phyloP scores from a whole-genome alignment of 2,113 vertebrate genomes.

The Carassius auratus region DNA sequence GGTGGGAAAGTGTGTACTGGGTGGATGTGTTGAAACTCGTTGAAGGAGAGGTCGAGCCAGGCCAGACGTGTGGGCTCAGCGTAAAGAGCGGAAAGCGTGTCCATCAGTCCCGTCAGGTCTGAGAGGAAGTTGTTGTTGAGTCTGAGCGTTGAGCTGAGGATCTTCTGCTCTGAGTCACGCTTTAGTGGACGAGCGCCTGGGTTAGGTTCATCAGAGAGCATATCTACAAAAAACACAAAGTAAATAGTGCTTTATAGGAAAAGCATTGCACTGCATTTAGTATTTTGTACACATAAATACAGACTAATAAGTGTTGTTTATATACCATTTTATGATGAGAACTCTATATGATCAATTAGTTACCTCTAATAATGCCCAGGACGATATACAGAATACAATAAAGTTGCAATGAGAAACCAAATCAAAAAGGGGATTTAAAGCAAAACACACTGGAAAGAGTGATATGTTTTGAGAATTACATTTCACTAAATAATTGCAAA shows the following conservation, averaged over 20 bases:
- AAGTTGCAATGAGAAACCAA: too few relatives aligned
- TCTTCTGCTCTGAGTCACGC: conserved; percentile 69
- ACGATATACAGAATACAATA: too few relatives aligned
- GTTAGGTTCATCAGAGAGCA: conserved; percentile 73
- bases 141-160: conserved; percentile 75
- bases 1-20: conserved; percentile 64
- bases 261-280: neutral
- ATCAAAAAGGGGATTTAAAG: too few relatives aligned
- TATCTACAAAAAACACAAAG: conserved; percentile 65
- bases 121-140: conserved; percentile 83
- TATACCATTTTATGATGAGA: too few relatives aligned
- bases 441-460: too few relatives aligned
- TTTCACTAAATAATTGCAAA: too few relatives aligned
- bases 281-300: neutral
- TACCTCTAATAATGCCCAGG: too few relatives aligned
- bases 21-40: conserved; percentile 77
- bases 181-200: conserved; percentile 66
- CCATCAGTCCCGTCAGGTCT: conserved; percentile 72
- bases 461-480: too few relatives aligned
- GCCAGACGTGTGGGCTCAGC: conserved; percentile 74
- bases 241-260: too few relatives aligned
- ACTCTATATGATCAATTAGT: too few relatives aligned
- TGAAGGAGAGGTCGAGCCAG: conserved; percentile 89
- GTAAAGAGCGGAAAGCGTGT: conserved; percentile 70
- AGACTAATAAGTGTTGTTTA: neutral